Evolutionary conservation across 2,797 vertebrate genomes (phyloP).

Genomic region (Pseudopleuronectes americanus): DNA sequence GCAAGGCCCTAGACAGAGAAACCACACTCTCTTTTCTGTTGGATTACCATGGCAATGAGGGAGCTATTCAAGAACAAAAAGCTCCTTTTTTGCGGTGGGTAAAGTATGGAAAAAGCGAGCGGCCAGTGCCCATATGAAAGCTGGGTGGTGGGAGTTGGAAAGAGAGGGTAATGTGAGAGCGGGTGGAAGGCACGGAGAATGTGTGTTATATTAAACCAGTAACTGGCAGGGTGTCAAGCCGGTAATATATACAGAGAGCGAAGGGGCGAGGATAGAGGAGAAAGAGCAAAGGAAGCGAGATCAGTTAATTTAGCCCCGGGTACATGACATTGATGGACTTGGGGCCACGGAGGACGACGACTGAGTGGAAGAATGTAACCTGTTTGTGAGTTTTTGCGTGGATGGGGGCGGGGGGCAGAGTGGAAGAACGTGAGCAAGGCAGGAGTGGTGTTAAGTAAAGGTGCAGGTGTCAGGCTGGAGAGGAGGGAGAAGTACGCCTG

Average conservation of each 20-base stretch:
- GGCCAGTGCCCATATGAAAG: conserved; percentile 71
- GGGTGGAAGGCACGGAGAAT: conserved; percentile 72
- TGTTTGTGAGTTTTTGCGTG: conserved; percentile 19
- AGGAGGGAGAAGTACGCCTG: conserved; percentile 77
- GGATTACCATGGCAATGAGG: conserved; percentile 82
- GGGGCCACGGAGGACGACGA: conserved; percentile 24
- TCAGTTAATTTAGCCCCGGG: conserved; percentile 69
- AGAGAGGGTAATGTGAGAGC: conserved; percentile 79
- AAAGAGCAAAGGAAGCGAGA: conserved; percentile 65
- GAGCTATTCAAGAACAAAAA: conserved; percentile 81
- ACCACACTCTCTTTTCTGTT: conserved; percentile 70
- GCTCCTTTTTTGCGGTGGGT: conserved; percentile 73
- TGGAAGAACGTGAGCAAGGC: conserved; percentile 54
- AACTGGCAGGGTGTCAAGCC: conserved; percentile 74
- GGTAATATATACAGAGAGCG: conserved; percentile 66
- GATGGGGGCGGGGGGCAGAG: neutral
- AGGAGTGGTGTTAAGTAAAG: conserved; percentile 57
- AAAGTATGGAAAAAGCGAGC: conserved; percentile 76
- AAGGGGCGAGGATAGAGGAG: conserved; percentile 42
- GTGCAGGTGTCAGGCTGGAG: conserved; percentile 75
- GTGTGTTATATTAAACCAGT: conserved; percentile 80
- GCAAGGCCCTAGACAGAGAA: conserved; percentile 71
- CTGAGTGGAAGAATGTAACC: conserved; percentile 56
- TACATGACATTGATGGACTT: conserved; percentile 74
- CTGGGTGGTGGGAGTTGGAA: conserved; percentile 73